Evolutionary conservation across 2,888 invertebrate species (phyloP).

Genomic region (Ennomos fuscantarius): DNA sequence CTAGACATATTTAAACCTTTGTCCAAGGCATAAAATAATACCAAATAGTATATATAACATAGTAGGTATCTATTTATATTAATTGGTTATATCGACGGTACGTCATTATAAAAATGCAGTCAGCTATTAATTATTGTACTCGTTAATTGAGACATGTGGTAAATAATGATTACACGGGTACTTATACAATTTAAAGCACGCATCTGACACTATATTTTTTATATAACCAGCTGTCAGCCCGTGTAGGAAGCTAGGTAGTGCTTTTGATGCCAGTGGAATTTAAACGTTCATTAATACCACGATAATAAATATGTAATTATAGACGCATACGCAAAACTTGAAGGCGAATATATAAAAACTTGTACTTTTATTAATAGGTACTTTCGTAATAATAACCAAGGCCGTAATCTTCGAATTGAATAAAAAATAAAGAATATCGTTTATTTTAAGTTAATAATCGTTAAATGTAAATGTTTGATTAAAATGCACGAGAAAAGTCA

Average conservation of each 20-base stretch:
- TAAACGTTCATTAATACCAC: slow-evolving; percentile 3
- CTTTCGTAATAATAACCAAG: background rate
- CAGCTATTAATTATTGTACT: background rate
- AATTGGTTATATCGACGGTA: too few relatives aligned
- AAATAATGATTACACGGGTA: slow-evolving; percentile 7
- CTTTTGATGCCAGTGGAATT: slow-evolving; percentile 5
- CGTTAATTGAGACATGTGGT: slow-evolving; percentile 20
- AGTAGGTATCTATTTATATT: too few relatives aligned
- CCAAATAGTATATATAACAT: too few relatives aligned
- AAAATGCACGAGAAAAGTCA: slow-evolving; percentile 10
- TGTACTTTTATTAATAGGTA: too few relatives aligned
- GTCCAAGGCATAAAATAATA: too few relatives aligned
- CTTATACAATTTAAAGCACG: slow-evolving; percentile 1
- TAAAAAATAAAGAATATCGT: slow-evolving; percentile 2
- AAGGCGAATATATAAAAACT: too few relatives aligned
- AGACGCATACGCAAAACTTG: background rate
- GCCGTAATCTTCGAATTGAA: background rate
- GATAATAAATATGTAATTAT: slow-evolving; percentile 5
- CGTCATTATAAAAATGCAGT: slow-evolving; percentile 7
- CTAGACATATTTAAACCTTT: too few relatives aligned
- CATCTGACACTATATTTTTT: slow-evolving; percentile 6
- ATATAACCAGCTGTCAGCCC: slow-evolving; percentile 7
- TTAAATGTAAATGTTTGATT: slow-evolving; percentile 12
- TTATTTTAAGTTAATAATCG: slow-evolving; percentile 5
- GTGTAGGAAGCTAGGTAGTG: slow-evolving; percentile 3